A percentile compares a stretch with the other conserved stretches of the same genome.
These are phyloP conservation scores for Aphelenchoides bicaudatus DNA, from an alignment of 2,888 invertebrate species.

Conservation along the genomic window DNA sequence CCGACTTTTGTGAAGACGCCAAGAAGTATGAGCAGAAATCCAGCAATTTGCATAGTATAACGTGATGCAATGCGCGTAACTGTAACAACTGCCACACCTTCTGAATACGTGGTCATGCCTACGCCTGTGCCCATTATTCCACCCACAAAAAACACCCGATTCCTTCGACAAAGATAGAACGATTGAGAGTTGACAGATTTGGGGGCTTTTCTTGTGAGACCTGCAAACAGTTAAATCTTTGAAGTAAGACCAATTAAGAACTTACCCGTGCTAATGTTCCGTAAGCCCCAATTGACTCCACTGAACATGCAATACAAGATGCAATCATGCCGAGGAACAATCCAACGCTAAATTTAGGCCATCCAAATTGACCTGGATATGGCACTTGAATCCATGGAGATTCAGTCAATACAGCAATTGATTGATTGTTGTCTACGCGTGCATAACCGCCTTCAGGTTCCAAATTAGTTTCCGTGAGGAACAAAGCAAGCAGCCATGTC, in stretches of 20 bases:
- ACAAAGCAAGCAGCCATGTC: constrained; percentile 44
- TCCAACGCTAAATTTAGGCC: constrained; percentile 39
- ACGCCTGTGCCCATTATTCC: constrained; percentile 45
- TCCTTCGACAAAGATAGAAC: constrained; percentile 53
- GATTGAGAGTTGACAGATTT: constrained; percentile 44
- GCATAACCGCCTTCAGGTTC: constrained; percentile 43
- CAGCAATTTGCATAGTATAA: constrained; percentile 51
- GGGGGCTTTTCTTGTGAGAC: constrained; percentile 46
- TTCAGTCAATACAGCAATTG: constrained; percentile 39
- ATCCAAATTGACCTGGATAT: constrained; percentile 52
- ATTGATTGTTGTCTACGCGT: constrained; percentile 44
- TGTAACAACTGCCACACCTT: constrained; percentile 49
- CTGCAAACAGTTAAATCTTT: too few species aligned
- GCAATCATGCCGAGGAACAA: constrained; percentile 49
- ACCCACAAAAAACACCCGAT: constrained; percentile 30
- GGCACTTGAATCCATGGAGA: constrained; percentile 51
- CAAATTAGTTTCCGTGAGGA: constrained; percentile 41
- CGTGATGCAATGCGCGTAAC: constrained; percentile 50
- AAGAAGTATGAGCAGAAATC: constrained; percentile 40
- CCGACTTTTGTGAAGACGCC: constrained; percentile 49
- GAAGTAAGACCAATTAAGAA: too few species aligned
- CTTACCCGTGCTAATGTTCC: constrained; percentile 39
- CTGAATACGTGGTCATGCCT: constrained; percentile 54
- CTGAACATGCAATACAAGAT: constrained; percentile 42
- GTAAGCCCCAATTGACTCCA: constrained; percentile 49